phyloP scores from a whole-genome alignment of 1,140 invertebrate species.

The Megalonaias nervosa region DNA sequence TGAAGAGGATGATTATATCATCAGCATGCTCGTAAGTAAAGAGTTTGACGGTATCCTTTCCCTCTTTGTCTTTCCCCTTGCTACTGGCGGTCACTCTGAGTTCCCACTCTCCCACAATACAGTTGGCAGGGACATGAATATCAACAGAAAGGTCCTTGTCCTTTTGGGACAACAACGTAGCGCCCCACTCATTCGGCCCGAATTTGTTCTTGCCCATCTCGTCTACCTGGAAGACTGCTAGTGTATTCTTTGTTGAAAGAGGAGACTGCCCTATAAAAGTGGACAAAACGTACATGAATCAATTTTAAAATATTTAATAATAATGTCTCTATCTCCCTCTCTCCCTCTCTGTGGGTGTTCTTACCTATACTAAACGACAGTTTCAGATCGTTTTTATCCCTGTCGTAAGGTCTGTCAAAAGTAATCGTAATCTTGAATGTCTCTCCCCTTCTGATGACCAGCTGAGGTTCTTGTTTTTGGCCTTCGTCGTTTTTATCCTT shows the following conservation, averaged over 20 bases:
- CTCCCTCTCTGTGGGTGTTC: not conserved
- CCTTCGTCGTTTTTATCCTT: not conserved
- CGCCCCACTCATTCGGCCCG: slow-evolving; percentile 26
- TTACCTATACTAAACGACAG: slow-evolving; percentile 21
- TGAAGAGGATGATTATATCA: slow-evolving; percentile 84
- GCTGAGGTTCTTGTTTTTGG: not conserved
- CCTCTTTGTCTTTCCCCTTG: slow-evolving; percentile 38
- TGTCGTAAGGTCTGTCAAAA: slow-evolving; percentile 30
- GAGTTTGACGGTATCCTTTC: slow-evolving; percentile 66
- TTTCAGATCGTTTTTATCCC: slow-evolving; percentile 25
- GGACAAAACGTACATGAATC: not conserved
- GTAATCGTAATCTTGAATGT: slow-evolving; percentile 18
- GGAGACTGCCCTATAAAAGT: slow-evolving; percentile 13
- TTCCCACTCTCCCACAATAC: slow-evolving; percentile 88
- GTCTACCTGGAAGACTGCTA: slow-evolving; percentile 11
- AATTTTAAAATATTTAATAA: not conserved
- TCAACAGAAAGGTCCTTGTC: slow-evolving; percentile 23
- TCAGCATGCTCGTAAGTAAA: slow-evolving; percentile 78
- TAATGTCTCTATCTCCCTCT: not conserved
- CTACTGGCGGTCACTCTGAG: slow-evolving; percentile 88
- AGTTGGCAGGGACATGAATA: slow-evolving; percentile 74
- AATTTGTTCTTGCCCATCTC: slow-evolving; percentile 15
- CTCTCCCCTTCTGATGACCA: slow-evolving; percentile 30
- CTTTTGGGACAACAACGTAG: not conserved
- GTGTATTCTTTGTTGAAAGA: slow-evolving; percentile 5